These are phyloP conservation scores for Boloria euphrosyne DNA, from an alignment of 2,888 invertebrate genomes.

Conservation along the genomic window DNA sequence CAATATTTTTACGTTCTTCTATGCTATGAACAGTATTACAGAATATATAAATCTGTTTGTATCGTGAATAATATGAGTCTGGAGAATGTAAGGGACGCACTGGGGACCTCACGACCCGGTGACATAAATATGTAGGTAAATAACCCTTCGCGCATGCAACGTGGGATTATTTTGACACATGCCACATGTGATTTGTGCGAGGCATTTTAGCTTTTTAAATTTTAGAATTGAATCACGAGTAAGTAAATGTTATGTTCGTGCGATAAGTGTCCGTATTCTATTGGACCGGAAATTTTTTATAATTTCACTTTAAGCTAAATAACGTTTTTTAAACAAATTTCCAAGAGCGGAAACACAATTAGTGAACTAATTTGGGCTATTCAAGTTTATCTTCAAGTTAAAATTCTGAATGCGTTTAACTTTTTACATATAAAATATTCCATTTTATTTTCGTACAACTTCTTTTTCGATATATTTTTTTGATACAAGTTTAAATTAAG, in stretches of 20 bases:
- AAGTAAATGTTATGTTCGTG: slow-evolving; percentile 12
- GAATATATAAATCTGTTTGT: slow-evolving; percentile 34
- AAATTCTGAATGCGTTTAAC: slow-evolving; percentile 44
- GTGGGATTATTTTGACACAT: slow-evolving; percentile 64
- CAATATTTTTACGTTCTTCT: slow-evolving; percentile 4
- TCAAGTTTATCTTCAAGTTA: slow-evolving; percentile 42
- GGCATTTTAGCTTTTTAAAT: slow-evolving; percentile 29
- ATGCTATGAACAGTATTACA: slow-evolving; percentile 26
- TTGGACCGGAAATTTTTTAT: slow-evolving; percentile 18
- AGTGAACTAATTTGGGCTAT: slow-evolving; percentile 46
- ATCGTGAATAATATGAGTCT: slow-evolving; percentile 42
- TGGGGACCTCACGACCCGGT: slow-evolving; percentile 52
- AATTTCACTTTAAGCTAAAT: slow-evolving; percentile 37
- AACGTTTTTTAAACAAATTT: slow-evolving; percentile 45
- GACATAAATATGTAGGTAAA: slow-evolving; percentile 68
- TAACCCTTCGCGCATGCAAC: slow-evolving; percentile 47
- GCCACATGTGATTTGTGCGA: slow-evolving; percentile 46
- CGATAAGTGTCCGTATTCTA: slow-evolving; percentile 21
- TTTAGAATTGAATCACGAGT: slow-evolving; percentile 13
- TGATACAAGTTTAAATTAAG: neutral
- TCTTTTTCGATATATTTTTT: slow-evolving; percentile 27
- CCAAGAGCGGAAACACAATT: slow-evolving; percentile 45
- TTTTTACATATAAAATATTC: slow-evolving; percentile 44
- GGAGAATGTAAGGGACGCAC: slow-evolving; percentile 47
- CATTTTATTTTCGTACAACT: slow-evolving; percentile 41